Base-by-base conservation (phyloP, 1,140 invertebrate species). In the Philaenus spumarius region DNA sequence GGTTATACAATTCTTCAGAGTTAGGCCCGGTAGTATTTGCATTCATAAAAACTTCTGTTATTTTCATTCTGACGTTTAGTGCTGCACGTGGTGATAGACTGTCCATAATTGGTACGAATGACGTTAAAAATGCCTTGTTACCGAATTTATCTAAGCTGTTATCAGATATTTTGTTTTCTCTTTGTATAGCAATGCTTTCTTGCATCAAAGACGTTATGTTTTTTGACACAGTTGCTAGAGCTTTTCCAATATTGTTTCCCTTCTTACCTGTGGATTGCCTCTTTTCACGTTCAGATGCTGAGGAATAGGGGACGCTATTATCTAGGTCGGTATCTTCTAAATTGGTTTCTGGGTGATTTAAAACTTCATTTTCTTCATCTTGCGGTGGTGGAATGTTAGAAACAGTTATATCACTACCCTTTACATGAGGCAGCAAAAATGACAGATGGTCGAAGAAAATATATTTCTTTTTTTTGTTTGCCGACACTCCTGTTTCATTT, bases 131-230 rank as follows among this genome's bases (percentile, higher is more conserved):
- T 45, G 42, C 42, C 42, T 45, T 45, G 15, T 7, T 45, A 6
- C 15, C 42, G 20, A 19, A 45, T 45, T 45, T 45, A 45, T 45
- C 42, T 45, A 19, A 17, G 15, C 15, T 9, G 42, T 17, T 45
- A 45, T 14, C 42, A 15, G 42, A 45, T 14, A 19, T 15, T 15
- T 14, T 45, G 7, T 17, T 7, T 19, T 6, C 42, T 45, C 7
- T 45, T 9, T 45, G 42, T 15, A 45, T 45, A 19, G 42, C 42
- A 19, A 45, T 45, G 42, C 42, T 45, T 45, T 45, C 42, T 45
- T 45, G 42, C 42, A 45, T 45, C 42, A 7, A 45, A 15, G 42
- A 45, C 20, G 42, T 45, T 15, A 45, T 45, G 42, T 45, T 45
- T 45, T 45, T 45, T 45, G 42, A 45, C 14, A 19, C 42, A 15